These are phyloP conservation scores for Troides oblongomaculatus DNA, from an alignment of 2,888 invertebrate species.

Conservation along the genomic window DNA sequence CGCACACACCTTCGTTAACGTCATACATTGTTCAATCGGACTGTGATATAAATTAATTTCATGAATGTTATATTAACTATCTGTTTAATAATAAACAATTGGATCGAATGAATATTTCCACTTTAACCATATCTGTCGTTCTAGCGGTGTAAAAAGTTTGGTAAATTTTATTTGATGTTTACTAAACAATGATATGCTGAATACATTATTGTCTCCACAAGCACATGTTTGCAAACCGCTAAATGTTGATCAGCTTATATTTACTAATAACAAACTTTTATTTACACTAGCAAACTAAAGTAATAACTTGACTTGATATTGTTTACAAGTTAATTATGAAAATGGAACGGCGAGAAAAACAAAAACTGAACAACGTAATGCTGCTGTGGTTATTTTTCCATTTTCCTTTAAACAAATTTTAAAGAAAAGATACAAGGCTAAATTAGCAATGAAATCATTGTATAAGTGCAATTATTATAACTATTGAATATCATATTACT, in stretches of 20 bases:
- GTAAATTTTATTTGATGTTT: slow-evolving; percentile 14
- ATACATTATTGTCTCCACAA: slow-evolving; percentile 7
- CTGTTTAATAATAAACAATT: background rate
- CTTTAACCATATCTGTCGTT: background rate
- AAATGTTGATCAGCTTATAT: background rate
- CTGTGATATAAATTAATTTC: background rate
- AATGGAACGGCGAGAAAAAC: too few relatives aligned
- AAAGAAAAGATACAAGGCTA: too few relatives aligned
- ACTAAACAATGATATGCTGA: slow-evolving; percentile 13
- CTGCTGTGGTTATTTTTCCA: too few relatives aligned
- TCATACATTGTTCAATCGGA: slow-evolving; percentile 38
- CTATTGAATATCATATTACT: too few relatives aligned
- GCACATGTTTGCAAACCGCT: background rate
- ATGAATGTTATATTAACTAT: background rate
- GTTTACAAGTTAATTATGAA: background rate
- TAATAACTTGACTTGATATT: too few relatives aligned
- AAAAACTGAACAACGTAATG: too few relatives aligned
- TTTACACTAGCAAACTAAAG: too few relatives aligned
- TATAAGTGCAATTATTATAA: too few relatives aligned
- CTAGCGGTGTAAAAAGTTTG: slow-evolving; percentile 8
- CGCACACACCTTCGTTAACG: slow-evolving; percentile 60
- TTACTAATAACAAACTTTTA: too few relatives aligned
- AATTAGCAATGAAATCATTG: too few relatives aligned
- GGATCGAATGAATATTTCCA: background rate
- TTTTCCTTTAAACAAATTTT: too few relatives aligned